Evolutionary conservation across 2,113 vertebrate genomes (phyloP), one percentile per base, ranked within the genome.

Genomic region (Lophura nycthemera): DNA sequence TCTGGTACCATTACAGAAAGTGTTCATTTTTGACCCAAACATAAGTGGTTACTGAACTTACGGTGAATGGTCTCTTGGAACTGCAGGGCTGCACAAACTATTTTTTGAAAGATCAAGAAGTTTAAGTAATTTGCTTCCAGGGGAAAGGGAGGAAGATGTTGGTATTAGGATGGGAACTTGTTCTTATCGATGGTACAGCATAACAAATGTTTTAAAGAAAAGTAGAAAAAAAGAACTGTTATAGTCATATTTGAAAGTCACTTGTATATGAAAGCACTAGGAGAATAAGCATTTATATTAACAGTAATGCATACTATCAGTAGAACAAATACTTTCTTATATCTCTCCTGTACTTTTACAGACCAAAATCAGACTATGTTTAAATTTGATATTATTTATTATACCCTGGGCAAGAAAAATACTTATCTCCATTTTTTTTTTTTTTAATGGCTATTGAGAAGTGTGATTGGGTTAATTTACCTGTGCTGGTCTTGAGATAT

Each of bases 51-150:
- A 52, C 8, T 73, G 13, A 80, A 10, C 2, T 77, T 56, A 2
- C 0, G 7, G 43, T 0, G 0, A 8, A 5, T 52, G 24, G 3
- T 56, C 5, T 47, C 11, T 34, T 81, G 43, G 24, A 69, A 83
- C 8, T 56, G 32, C 32, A 70, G 66, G 13, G 13, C 72, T 30
- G 65, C 65, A 73, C 76, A 61, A 27, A 29, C 32, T 13, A 43
- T 2, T 54, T 50, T 25, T 65, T 70, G 11, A 79, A 60, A 59
- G 7, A 12, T 45, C 15, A 54, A 22, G 60, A 70, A 77, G 50
- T 36, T 43, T 34, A 13, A 85, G 36, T 12, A 5, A 7, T 7
- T 84, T 91, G 61, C 19, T 73, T 47, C 19, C 2, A 3, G 20
- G 13, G 8, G 40, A 63, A 54, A 45, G 10, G 29, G 25, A 82